Conservation (phyloP, 2,113 vertebrate species). For the Nansenia antarctica region DNA sequence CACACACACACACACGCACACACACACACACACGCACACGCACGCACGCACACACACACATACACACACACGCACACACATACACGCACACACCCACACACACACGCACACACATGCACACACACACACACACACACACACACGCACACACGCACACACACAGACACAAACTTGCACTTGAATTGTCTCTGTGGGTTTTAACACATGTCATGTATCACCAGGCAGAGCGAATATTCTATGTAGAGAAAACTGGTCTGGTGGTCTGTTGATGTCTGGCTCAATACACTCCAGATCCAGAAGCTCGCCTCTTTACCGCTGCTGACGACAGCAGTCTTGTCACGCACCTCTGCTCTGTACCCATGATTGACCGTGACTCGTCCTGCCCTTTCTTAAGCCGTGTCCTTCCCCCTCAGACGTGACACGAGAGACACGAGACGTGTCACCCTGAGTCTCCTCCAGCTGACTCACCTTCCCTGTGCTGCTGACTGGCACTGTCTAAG, state of each 20-base stretch:
- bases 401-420: neutral
- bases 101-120: neutral
- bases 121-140: neutral
- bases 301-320: too few relatives aligned
- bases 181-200: neutral
- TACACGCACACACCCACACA: neutral
- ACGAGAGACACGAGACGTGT: too few relatives aligned
- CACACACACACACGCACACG: neutral
- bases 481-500: conserved; percentile 30
- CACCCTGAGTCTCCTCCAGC: neutral
- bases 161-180: neutral
- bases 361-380: too few relatives aligned
- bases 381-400: neutral
- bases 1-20: neutral
- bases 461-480: conserved; percentile 20
- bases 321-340: too few relatives aligned
- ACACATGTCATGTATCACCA: neutral
- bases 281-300: too few relatives aligned
- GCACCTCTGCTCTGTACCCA: too few relatives aligned
- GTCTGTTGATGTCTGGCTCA: too few relatives aligned
- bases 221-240: neutral
- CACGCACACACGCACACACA: neutral
- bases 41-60: neutral
- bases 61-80: neutral
- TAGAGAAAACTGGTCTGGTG: neutral